A percentile compares a stretch with the other conserved stretches of the same genome.
Conservation (phyloP, 2,113 vertebrate genomes). For the Anolis sagrei region DNA sequence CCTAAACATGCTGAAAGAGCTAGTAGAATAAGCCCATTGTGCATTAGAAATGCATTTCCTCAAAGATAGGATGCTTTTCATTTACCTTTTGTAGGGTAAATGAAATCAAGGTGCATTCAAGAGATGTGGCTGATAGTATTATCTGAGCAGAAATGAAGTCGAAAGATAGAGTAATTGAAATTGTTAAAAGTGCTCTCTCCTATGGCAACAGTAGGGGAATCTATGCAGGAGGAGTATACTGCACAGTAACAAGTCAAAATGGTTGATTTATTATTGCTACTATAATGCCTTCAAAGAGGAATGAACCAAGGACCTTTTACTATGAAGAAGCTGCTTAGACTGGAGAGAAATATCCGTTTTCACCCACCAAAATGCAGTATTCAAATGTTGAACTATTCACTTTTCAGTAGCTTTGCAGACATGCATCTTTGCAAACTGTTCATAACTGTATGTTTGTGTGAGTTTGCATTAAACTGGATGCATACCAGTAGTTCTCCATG, state of each 20-base stretch:
- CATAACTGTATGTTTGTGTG: background rate
- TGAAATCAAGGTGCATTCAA: no score
- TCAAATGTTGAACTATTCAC: background rate
- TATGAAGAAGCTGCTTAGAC: background rate
- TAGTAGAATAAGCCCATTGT: no score
- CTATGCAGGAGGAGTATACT: background rate
- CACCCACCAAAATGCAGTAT: background rate
- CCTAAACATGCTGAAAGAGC: background rate
- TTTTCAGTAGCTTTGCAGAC: background rate
- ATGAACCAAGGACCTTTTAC: background rate
- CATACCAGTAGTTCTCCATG: background rate
- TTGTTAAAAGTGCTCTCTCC: background rate
- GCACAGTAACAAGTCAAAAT: background rate
- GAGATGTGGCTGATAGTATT: background rate
- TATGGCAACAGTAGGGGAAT: no score
- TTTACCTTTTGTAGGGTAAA: background rate
- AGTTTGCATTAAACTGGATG: background rate
- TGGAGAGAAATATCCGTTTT: background rate
- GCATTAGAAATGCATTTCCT: background rate
- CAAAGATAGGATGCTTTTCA: background rate
- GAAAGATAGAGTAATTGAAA: no score
- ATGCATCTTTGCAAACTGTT: background rate
- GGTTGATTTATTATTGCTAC: background rate
- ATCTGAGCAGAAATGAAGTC: background rate
- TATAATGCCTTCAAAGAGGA: background rate